phyloP scores from a whole-genome alignment of 1,140 invertebrate species.

The Zaprionus ghesquierei region DNA sequence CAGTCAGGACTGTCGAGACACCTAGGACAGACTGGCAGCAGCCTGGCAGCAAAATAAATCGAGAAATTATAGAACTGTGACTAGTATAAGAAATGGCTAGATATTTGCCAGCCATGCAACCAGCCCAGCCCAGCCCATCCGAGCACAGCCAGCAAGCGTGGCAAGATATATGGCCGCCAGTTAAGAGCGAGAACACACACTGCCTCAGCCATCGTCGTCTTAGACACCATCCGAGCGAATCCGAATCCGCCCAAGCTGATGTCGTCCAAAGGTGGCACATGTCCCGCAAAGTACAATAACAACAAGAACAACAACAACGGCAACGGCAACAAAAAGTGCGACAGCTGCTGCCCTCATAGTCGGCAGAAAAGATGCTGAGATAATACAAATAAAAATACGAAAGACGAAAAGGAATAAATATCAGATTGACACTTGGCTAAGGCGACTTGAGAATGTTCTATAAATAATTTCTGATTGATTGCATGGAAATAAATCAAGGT shows the following conservation, averaged over 20 bases:
- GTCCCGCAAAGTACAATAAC: constrained; percentile 22
- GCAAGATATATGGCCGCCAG: constrained; percentile 73
- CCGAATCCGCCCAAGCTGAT: constrained; percentile 25
- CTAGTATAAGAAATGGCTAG: constrained; percentile 78
- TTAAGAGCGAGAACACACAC: constrained; percentile 49
- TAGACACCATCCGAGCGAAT: not conserved
- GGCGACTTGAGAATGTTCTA: constrained; percentile 34
- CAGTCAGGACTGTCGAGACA: constrained; percentile 47
- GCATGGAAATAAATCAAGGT: not conserved
- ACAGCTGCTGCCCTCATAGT: constrained; percentile 64
- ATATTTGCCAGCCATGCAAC: constrained; percentile 40
- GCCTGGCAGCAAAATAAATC: constrained; percentile 68
- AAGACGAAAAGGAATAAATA: constrained; percentile 23
- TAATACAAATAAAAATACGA: constrained; percentile 54
- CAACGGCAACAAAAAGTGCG: constrained; percentile 27
- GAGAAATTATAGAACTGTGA: constrained; percentile 81
- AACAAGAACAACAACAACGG: constrained; percentile 14
- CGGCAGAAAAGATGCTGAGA: constrained; percentile 50
- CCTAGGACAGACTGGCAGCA: constrained; percentile 40
- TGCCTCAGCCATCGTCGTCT: constrained; percentile 17
- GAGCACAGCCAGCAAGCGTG: constrained; percentile 53
- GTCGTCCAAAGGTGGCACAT: constrained; percentile 68
- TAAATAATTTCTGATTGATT: constrained; percentile 6
- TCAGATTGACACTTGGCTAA: constrained; percentile 30
- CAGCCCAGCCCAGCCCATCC: not conserved